Conservation (phyloP, 2,888 invertebrate species). For the Pycnomerus fuliginosus region DNA sequence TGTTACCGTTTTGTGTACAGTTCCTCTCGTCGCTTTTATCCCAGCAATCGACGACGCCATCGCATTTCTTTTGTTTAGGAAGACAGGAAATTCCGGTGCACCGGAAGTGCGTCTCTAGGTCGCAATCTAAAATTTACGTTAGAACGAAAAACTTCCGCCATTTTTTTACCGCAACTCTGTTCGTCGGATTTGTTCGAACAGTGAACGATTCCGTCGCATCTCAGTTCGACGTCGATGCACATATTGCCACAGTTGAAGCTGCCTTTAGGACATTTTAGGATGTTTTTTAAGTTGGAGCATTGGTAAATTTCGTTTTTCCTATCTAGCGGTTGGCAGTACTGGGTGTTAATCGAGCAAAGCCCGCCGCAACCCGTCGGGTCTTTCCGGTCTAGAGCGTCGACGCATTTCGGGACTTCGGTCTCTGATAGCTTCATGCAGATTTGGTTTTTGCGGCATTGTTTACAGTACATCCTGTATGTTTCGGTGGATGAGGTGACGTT, state of each 20-base stretch:
- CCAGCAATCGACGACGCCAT: slow-evolving; percentile 76
- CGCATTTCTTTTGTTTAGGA: slow-evolving; percentile 66
- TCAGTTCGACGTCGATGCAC: slow-evolving; percentile 63
- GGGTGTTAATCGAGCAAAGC: slow-evolving; percentile 62
- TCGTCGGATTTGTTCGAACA: slow-evolving; percentile 77
- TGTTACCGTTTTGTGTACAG: slow-evolving; percentile 62
- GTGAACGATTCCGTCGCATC: slow-evolving; percentile 72
- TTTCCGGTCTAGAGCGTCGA: slow-evolving; percentile 36
- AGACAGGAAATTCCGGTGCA: slow-evolving; percentile 75
- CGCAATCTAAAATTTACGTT: too few relatives aligned
- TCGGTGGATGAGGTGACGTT: too few relatives aligned
- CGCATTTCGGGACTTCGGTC: slow-evolving; percentile 41
- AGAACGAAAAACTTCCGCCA: too few relatives aligned
- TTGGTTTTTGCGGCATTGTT: slow-evolving; percentile 2
- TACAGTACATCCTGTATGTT: too few relatives aligned
- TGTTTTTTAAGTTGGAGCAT: slow-evolving; percentile 60
- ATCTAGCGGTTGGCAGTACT: slow-evolving; percentile 65
- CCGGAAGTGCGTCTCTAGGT: slow-evolving; percentile 67
- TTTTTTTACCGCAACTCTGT: slow-evolving; percentile 68
- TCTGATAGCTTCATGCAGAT: slow-evolving; percentile 45
- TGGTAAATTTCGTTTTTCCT: slow-evolving; percentile 54
- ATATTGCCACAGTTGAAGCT: slow-evolving; percentile 74
- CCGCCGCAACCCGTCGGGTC: slow-evolving; percentile 65
- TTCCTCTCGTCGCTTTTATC: slow-evolving; percentile 73
- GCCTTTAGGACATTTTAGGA: slow-evolving; percentile 61